Evolutionary conservation across 2,113 vertebrate genomes (phyloP).

Genomic region (Pipa parva): DNA sequence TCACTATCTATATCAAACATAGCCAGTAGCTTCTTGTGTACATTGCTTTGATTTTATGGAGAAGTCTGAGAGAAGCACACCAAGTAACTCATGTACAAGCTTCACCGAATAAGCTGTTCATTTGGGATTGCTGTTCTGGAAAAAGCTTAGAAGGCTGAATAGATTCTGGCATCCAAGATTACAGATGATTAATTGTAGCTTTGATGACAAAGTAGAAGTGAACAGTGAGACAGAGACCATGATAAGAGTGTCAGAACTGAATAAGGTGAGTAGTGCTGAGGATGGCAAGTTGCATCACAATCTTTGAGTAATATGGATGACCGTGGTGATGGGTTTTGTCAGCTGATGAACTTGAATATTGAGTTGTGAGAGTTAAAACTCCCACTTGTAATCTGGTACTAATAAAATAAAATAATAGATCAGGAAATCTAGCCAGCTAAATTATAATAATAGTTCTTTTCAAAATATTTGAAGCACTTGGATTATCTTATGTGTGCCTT

Average conservation of each 20-base stretch:
- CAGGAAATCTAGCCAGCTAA: conserved; percentile 48
- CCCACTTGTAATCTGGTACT: conserved; percentile 51
- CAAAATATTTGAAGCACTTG: conserved; percentile 27
- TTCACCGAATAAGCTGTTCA: conserved; percentile 25
- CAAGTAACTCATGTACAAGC: conserved; percentile 8
- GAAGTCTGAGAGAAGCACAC: too few relatives aligned
- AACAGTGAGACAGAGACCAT: conserved; percentile 49
- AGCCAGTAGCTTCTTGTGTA: too few relatives aligned
- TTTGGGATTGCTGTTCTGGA: conserved; percentile 47
- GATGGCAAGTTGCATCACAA: conserved; percentile 46
- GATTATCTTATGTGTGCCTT: not conserved
- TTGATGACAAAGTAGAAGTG: conserved; percentile 46
- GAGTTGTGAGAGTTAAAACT: conserved; percentile 51
- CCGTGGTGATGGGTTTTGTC: conserved; percentile 54
- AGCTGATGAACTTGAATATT: conserved; percentile 50
- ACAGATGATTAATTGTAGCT: conserved; percentile 58
- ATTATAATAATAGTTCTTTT: conserved; percentile 47
- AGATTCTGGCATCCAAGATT: conserved; percentile 54
- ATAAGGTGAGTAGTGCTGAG: conserved; percentile 44
- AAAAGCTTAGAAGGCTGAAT: conserved; percentile 49
- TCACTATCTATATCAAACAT: too few relatives aligned
- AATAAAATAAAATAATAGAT: conserved; percentile 54
- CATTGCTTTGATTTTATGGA: too few relatives aligned
- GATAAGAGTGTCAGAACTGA: conserved; percentile 44
- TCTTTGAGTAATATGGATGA: conserved; percentile 55